These are phyloP conservation scores for Coenonympha glycerion DNA, from an alignment of 2,888 invertebrate genomes.

Conservation along the genomic window DNA sequence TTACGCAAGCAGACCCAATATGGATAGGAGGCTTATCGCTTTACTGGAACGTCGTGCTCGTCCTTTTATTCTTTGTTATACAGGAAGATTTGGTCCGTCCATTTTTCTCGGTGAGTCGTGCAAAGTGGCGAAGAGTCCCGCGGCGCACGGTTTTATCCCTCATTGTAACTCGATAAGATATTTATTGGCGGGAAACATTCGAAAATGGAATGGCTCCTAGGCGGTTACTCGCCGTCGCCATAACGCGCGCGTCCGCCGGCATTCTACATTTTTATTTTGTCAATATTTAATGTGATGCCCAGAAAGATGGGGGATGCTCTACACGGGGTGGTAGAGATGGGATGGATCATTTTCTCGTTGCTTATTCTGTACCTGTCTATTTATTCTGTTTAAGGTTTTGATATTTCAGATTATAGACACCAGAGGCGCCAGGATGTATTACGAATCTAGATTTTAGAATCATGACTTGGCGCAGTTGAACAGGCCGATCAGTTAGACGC, in stretches of 20 bases:
- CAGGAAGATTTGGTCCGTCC: no score
- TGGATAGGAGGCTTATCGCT: no score
- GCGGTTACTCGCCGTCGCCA: constrained; percentile 55
- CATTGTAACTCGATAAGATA: constrained; percentile 74
- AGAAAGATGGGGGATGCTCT: constrained; percentile 32
- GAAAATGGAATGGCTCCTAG: constrained; percentile 67
- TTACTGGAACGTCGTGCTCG: no score
- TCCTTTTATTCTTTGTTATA: no score
- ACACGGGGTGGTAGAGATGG: constrained; percentile 17
- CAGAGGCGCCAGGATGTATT: no score
- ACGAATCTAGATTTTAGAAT: no score
- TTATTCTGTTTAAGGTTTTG: neutral
- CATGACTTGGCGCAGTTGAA: no score
- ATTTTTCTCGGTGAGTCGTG: no score
- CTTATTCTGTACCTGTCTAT: neutral
- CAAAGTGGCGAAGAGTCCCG: constrained; percentile 50
- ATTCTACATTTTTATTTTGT: constrained; percentile 75
- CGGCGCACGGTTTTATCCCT: constrained; percentile 52
- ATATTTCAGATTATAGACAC: no score
- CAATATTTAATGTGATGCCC: constrained; percentile 71
- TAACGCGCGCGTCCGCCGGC: constrained; percentile 59
- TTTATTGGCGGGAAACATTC: constrained; percentile 70
- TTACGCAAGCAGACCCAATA: no score
- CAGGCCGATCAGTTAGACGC: no score
- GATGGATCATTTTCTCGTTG: no score